Conservation (phyloP, 2,113 vertebrate species). For the Podocnemis expansa region DNA sequence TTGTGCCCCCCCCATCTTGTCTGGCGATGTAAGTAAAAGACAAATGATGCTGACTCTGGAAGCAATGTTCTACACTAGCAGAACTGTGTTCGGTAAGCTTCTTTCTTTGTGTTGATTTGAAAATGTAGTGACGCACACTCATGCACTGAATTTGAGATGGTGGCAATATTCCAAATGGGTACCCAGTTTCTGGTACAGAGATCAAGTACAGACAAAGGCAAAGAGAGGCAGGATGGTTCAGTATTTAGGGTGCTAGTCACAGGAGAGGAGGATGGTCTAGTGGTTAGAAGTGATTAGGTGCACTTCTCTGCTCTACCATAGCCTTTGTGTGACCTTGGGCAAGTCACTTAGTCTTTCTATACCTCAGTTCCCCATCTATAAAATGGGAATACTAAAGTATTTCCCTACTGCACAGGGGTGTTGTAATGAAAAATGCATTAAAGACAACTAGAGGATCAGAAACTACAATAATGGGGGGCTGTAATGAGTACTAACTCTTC, state of each 20-base stretch:
- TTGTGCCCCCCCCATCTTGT: conserved; percentile 2
- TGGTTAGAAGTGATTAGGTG: not conserved
- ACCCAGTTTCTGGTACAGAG: not conserved
- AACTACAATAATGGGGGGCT: not conserved
- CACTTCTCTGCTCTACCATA: not conserved
- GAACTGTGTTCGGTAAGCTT: not conserved
- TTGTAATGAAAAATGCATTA: not conserved
- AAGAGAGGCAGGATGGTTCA: not conserved
- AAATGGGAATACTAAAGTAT: not conserved
- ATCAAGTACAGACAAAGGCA: not conserved
- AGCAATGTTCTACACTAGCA: not conserved
- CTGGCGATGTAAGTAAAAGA: conserved; percentile 32
- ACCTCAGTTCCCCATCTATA: not conserved
- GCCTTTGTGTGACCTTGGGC: not conserved
- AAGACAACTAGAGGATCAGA: not conserved
- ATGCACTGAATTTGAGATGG: fast-evolving
- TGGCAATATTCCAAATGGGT: not conserved
- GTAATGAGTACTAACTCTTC: not conserved
- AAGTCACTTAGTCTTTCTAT: not conserved
- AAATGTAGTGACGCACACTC: not conserved
- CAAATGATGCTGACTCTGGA: not conserved
- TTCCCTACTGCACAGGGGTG: not conserved
- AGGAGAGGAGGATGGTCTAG: not conserved
- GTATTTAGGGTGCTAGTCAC: not conserved
- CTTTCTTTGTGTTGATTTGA: not conserved